These are phyloP conservation scores for Zophobas morio DNA, from an alignment of 1,140 invertebrate species.

Conservation along the genomic window DNA sequence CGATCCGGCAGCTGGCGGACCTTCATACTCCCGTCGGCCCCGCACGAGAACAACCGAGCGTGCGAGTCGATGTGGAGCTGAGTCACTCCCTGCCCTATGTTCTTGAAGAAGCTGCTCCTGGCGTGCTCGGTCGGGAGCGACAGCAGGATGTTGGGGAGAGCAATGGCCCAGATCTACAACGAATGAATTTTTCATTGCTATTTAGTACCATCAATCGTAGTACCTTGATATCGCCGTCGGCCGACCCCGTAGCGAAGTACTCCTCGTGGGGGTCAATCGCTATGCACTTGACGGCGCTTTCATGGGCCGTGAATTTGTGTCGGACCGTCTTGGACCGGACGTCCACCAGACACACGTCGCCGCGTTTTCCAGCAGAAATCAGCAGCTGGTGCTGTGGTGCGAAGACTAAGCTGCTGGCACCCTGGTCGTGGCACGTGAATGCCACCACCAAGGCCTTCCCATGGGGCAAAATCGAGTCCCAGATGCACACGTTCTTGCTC, in stretches of 20 bases:
- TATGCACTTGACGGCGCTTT: slow-evolving; percentile 94
- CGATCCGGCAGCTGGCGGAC: slow-evolving; percentile 90
- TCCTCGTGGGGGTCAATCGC: slow-evolving; percentile 95
- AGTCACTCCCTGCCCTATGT: slow-evolving; percentile 96
- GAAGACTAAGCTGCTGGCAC: slow-evolving; percentile 89
- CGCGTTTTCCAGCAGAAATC: slow-evolving; percentile 96
- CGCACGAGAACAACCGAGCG: slow-evolving; percentile 95
- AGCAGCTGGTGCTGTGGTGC: slow-evolving; percentile 93
- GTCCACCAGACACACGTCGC: slow-evolving; percentile 96
- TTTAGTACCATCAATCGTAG: no score
- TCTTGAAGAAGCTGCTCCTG: slow-evolving; percentile 94
- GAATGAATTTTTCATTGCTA: slow-evolving; percentile 1
- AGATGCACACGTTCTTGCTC: slow-evolving; percentile 97
- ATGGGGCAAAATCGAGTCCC: slow-evolving; percentile 97
- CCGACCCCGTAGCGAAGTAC: slow-evolving; percentile 96
- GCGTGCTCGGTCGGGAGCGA: slow-evolving; percentile 95
- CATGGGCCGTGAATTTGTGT: slow-evolving; percentile 93
- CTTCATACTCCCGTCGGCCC: slow-evolving; percentile 99
- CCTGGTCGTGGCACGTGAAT: slow-evolving; percentile 94
- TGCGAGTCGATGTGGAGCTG: slow-evolving; percentile 92
- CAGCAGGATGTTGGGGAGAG: slow-evolving; percentile 87
- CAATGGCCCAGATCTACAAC: slow-evolving; percentile 91
- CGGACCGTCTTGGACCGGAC: slow-evolving; percentile 89
- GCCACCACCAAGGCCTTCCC: slow-evolving; percentile 93
- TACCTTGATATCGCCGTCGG: slow-evolving; percentile 99